phyloP scores from a whole-genome alignment of 2,797 vertebrate species.

The Macroramphosus scolopax region DNA sequence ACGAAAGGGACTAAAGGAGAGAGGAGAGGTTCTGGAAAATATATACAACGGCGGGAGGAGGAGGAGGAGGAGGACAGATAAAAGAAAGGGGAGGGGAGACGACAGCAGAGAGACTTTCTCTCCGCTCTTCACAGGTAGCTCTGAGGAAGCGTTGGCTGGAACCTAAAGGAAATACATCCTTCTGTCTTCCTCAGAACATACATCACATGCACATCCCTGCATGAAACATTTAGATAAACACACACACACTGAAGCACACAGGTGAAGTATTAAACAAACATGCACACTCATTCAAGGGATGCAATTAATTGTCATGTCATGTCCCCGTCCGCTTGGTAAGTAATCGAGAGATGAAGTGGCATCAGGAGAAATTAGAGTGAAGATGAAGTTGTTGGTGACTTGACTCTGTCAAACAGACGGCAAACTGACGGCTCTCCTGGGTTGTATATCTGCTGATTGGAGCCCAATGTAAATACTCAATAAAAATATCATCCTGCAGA shows the following conservation, averaged over 20 bases:
- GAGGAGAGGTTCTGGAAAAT: constrained; percentile 34
- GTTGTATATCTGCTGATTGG: constrained; percentile 54
- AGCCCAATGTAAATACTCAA: constrained; percentile 60
- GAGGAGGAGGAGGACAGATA: constrained; percentile 33
- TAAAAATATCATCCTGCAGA: no score
- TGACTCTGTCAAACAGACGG: constrained; percentile 63
- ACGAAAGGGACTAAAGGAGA: constrained; percentile 53
- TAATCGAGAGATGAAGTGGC: constrained; percentile 68
- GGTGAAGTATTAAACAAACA: constrained; percentile 7
- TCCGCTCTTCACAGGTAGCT: constrained; percentile 26
- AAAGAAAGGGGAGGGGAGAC: constrained; percentile 28
- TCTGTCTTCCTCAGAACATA: constrained; percentile 2
- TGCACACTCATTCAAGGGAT: constrained; percentile 24
- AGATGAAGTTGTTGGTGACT: constrained; percentile 70
- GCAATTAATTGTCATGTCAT: constrained; percentile 59
- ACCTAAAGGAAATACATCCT: not conserved
- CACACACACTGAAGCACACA: constrained; percentile 1
- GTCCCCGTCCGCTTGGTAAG: no score
- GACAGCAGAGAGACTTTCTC: constrained; percentile 23
- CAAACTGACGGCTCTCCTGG: constrained; percentile 63
- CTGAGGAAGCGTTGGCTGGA: not conserved
- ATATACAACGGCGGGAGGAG: constrained; percentile 33
- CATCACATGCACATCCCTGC: constrained; percentile 6
- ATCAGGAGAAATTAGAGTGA: constrained; percentile 62
- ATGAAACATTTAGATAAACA: not conserved